A percentile compares a stretch with the other conserved stretches of the same genome.
These are phyloP conservation scores for Monarcha castaneiventris DNA, from an alignment of 2,113 vertebrate genomes.

Conservation along the genomic window DNA sequence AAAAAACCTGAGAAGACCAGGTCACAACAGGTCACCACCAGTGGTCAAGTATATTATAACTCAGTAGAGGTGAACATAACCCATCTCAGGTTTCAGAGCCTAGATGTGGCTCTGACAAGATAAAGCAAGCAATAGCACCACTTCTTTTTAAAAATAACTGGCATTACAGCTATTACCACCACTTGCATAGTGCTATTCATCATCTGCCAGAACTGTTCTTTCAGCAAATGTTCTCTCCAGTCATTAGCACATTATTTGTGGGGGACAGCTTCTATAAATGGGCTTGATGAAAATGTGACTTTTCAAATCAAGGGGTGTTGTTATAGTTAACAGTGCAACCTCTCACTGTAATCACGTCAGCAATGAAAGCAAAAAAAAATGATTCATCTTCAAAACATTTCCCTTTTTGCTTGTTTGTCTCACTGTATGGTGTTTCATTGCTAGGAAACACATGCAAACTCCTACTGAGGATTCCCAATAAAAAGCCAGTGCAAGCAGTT, in stretches of 20 bases:
- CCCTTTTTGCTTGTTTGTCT: constrained; percentile 37
- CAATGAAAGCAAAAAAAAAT: background rate
- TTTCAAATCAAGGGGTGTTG: background rate
- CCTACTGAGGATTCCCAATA: constrained; percentile 36
- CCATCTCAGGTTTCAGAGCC: background rate
- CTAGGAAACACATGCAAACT: constrained; percentile 32
- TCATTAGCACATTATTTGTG: constrained; percentile 25
- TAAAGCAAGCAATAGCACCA: background rate
- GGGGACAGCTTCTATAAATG: constrained; percentile 27
- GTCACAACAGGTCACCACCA: background rate
- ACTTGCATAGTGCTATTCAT: constrained; percentile 28
- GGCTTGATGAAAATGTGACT: constrained; percentile 26
- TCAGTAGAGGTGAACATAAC: background rate
- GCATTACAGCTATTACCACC: constrained; percentile 1
- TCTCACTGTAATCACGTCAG: background rate
- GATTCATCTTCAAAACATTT: constrained; percentile 41
- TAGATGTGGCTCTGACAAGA: background rate
- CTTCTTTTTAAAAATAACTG: background rate
- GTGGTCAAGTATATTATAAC: background rate
- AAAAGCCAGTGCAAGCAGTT: constrained; percentile 5
- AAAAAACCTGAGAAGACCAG: background rate
- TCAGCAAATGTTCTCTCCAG: constrained; percentile 25
- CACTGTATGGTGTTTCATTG: constrained; percentile 6
- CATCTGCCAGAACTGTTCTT: background rate
- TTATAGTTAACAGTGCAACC: background rate